Evolutionary conservation across 2,797 vertebrate species (phyloP), one percentile per base, ranked within the genome.

Genomic region (Sebastes trivittatus): DNA sequence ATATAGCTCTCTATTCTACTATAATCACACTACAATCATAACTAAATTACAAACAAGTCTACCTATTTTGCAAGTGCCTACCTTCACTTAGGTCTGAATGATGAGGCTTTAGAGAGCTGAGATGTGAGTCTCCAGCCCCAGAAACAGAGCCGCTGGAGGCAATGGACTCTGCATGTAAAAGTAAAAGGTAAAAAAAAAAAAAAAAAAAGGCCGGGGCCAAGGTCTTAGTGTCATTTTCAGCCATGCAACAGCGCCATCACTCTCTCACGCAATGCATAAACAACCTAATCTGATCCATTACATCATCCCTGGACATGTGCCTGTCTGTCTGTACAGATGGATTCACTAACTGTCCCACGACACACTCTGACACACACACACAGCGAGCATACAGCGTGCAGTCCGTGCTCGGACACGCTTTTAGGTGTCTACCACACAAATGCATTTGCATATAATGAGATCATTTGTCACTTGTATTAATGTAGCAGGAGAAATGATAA

Each of bases 371-470:
- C 46, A 4, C 49, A 56, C 64, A 65, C 46, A 36, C 54, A 4
- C 11, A 55, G 18, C 1, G 2, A 60, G 52, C 69, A 69, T 22
- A 60, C 63, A 71, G 38, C 52, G 76, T 60, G 36, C 55, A 11
- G 59, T 52, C 34, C 20, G 73, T 23, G 27, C 80, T 83, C 20
- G 9, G 71, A 82, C 78, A 81, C 78, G 73, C 49, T 83, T 85
- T 80, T 78, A 61, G 66, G 62, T 61, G 72, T 68, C 76, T 74
- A 76, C 54, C 52, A 46, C 64, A 71, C 75, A 38, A 79, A 80
- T 75, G 84, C 67, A 91, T 91, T 92, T 88, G 86, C 90, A 92
- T 90, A 75, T 90, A 90, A 93, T 92, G 87, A 92, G 91, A 90
- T 92, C 55, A 92, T 95, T 92, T 92, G 83, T 91, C 83, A 54